Percentiles rank a stretch among this genome's conserved stretches.
phyloP scores from a whole-genome alignment of 1,140 invertebrate species.

The Metaphire vulgaris region DNA sequence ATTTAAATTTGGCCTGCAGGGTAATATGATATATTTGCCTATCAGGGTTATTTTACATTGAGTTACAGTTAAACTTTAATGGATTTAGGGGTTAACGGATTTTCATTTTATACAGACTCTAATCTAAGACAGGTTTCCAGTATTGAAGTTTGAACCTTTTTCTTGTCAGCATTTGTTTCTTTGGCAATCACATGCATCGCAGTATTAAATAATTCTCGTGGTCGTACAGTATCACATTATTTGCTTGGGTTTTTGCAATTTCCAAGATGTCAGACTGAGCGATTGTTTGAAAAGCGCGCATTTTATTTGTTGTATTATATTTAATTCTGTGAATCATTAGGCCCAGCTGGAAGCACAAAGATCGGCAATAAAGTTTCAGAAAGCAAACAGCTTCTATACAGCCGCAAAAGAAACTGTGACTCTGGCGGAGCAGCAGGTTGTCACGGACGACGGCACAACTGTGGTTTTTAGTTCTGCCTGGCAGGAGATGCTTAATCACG shows the following conservation, averaged over 20 bases:
- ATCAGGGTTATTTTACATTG: background rate
- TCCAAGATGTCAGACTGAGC: background rate
- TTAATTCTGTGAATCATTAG: no score
- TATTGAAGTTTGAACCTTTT: no score
- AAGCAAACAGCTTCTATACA: constrained; percentile 66
- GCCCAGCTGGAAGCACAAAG: constrained; percentile 76
- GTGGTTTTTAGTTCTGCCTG: constrained; percentile 81
- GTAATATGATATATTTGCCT: constrained; percentile 13
- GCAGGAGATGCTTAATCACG: constrained; percentile 97
- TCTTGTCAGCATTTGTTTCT: no score
- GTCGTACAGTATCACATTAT: no score
- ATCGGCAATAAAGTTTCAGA: constrained; percentile 83
- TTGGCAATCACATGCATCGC: no score
- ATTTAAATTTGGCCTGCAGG: background rate
- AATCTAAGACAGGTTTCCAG: no score
- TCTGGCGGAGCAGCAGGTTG: constrained; percentile 78
- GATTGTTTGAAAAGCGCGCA: background rate
- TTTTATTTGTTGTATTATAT: background rate
- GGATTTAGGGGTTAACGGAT: background rate
- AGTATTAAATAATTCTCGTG: no score
- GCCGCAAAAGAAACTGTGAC: constrained; percentile 93
- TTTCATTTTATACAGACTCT: background rate
- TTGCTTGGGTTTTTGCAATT: no score
- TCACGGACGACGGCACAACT: constrained; percentile 68
- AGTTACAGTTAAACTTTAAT: background rate